A percentile compares a stretch with the other conserved stretches of the same genome.
Evolutionary conservation across 2,797 vertebrate species (phyloP).

Genomic region (Okamejei kenojei): DNA sequence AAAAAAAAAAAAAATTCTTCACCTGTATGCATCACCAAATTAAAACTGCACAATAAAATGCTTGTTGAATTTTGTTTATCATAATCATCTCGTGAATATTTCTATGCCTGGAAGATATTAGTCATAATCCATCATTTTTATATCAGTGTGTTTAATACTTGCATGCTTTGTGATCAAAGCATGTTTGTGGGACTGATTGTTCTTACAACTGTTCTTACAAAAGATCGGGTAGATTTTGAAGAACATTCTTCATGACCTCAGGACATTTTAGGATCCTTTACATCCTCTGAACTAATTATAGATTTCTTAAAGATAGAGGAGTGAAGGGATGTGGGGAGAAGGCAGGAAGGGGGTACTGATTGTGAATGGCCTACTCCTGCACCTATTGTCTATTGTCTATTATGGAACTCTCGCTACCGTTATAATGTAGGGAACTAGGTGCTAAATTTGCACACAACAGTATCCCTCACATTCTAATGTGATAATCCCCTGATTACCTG

Average conservation of each 20-base stretch:
- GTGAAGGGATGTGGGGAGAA: too few species aligned
- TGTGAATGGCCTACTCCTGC: too few species aligned
- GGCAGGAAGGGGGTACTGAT: too few species aligned
- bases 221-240: neutral
- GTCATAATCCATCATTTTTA: neutral
- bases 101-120: neutral
- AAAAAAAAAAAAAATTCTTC: neutral
- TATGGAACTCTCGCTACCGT: neutral
- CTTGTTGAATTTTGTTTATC: neutral
- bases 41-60: neutral
- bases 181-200: neutral
- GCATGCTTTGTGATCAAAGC: too few species aligned
- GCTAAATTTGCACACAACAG: neutral
- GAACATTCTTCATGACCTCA: neutral
- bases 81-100: neutral
- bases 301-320: too few species aligned
- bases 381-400: too few species aligned
- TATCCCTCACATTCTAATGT: neutral
- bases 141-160: neutral
- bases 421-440: neutral
- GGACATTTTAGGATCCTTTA: neutral
- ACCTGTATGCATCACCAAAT: neutral
- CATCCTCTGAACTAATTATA: neutral
- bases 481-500: neutral
- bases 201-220: neutral